Base-by-base conservation (phyloP, 2,113 vertebrate species). In the Triplophysa rosa region DNA sequence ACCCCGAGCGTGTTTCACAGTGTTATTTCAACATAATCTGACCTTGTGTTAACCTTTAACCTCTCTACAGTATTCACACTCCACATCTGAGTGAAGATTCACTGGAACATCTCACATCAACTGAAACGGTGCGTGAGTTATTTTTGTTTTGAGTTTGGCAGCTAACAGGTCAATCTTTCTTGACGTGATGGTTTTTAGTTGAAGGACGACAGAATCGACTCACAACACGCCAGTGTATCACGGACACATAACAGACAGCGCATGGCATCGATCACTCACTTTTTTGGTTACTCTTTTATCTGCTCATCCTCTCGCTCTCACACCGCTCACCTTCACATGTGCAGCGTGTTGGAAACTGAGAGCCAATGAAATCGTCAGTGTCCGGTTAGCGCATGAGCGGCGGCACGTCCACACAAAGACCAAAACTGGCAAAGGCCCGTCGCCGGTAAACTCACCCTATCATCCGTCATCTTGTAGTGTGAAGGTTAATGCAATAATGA, bases 181-280 rank as follows among this genome's bases (percentile, higher is more conserved):
- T 1, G 2, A 24, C 24, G 26, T 29, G 26, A 29, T 29, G 26
- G 26, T 29, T 29, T 29, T 29, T 29, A 29, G 26, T 4, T 29
- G 26, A 29, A 29, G 3, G 26, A 29, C 26, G 26, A 29, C 26
- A 29, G 26, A 29, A 29, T 29, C 26, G 2, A 29, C 26, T 29
- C 26, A 29, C 26, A 29, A 29, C 26, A 29, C 26, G 24, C 2
- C 24, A 24, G 24, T 24, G 24, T 24, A 24, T 24, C 24, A 29
- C 26, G 26, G 26, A 29, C 88, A 91, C 81, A 85, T 90, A 90
- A 88, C 91, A 89, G 87, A 90, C 90, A 88, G 85, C 76, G 45
- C 86, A 77, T 77, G 59, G 73, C 80, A 75, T 2, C 37, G 67
- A 80, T 86, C 89, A 85, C 68, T 87, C 79, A 67, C 76, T 86